phyloP scores from a whole-genome alignment of 2,888 invertebrate genomes.

The Agrochola circellaris region DNA sequence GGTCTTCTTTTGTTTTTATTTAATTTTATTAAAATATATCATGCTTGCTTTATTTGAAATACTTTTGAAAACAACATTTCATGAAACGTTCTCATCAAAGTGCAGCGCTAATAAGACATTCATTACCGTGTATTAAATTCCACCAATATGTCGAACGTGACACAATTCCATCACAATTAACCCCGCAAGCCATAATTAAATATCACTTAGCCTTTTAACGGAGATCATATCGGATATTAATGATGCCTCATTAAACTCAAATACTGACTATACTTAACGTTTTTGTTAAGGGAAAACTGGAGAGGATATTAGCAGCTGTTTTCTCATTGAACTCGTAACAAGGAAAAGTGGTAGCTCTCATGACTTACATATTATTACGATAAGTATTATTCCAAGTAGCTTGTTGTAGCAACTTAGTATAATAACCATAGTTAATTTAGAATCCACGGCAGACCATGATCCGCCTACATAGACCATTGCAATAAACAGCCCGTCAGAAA shows the following conservation, averaged over 20 bases:
- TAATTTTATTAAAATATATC: background rate
- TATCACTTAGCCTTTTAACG: constrained; percentile 63
- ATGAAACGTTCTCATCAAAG: background rate
- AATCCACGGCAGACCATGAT: constrained; percentile 4
- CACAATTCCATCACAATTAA: constrained; percentile 56
- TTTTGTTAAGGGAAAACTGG: constrained; percentile 24
- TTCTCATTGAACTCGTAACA: constrained; percentile 11
- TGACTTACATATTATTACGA: background rate
- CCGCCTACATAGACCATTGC: constrained; percentile 17
- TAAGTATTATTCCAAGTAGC: constrained; percentile 29
- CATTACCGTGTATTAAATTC: constrained; percentile 23
- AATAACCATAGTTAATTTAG: constrained; percentile 26
- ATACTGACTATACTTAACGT: constrained; percentile 28
- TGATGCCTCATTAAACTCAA: constrained; percentile 51
- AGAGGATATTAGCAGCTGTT: constrained; percentile 11
- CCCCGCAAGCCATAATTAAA: constrained; percentile 56
- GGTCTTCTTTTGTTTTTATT: constrained; percentile 42
- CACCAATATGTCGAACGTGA: constrained; percentile 48
- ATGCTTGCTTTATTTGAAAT: constrained; percentile 6
- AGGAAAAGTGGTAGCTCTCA: constrained; percentile 10
- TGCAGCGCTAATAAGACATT: constrained; percentile 36
- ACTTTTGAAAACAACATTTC: background rate
- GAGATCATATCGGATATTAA: constrained; percentile 62
- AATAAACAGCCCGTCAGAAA: constrained; percentile 10
- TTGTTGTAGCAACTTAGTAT: constrained; percentile 1